phyloP scores from a whole-genome alignment of 2,888 invertebrate species.

The Tuta absoluta region DNA sequence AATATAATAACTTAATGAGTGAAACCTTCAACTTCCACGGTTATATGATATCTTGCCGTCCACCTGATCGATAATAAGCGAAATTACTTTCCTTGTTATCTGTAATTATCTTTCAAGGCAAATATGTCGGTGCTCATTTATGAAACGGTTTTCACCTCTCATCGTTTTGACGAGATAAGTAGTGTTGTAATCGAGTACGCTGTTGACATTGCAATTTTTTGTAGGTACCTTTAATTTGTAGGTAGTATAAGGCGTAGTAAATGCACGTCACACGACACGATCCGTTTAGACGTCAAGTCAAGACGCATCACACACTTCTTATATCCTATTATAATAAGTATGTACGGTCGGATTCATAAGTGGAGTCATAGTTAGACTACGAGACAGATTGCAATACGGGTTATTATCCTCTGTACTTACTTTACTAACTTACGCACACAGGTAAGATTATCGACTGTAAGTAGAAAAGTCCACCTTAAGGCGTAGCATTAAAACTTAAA shows the following conservation, averaged over 20 bases:
- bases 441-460: too few relatives aligned
- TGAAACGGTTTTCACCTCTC: slow-evolving; percentile 42
- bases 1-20: slow-evolving; percentile 24
- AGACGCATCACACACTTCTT: too few relatives aligned
- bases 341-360: too few relatives aligned
- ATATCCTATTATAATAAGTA: too few relatives aligned
- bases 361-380: too few relatives aligned
- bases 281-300: not conserved
- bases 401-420: too few relatives aligned
- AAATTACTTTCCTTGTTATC: slow-evolving; percentile 23
- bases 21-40: slow-evolving; percentile 28
- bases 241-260: slow-evolving; percentile 27
- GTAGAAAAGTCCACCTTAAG: too few relatives aligned
- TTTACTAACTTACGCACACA: too few relatives aligned
- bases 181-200: slow-evolving; percentile 46
- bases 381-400: too few relatives aligned
- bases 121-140: slow-evolving; percentile 49
- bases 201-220: slow-evolving; percentile 53
- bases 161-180: slow-evolving; percentile 55
- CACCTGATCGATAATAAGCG: slow-evolving; percentile 22
- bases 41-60: not conserved
- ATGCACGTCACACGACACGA: slow-evolving; percentile 46
- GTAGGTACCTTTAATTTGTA: too few relatives aligned
- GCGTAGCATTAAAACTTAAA: too few relatives aligned
- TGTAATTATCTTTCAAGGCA: slow-evolving; percentile 32